These are phyloP conservation scores for Arctopsyche grandis DNA, from an alignment of 1,140 invertebrate genomes.

Conservation along the genomic window DNA sequence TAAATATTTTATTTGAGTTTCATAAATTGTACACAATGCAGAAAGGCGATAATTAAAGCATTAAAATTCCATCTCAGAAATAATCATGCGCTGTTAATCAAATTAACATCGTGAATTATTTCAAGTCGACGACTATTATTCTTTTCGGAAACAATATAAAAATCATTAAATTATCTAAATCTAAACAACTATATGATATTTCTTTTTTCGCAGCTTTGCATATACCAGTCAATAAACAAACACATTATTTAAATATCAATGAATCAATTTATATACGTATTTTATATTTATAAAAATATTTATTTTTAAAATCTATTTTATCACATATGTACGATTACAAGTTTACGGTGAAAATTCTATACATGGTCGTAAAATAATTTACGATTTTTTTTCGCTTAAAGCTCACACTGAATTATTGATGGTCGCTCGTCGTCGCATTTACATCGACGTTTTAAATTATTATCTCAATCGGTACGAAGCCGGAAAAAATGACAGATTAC, in stretches of 20 bases:
- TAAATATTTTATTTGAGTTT: constrained; percentile 25
- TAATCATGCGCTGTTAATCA: neutral
- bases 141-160: too few species aligned
- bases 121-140: too few species aligned
- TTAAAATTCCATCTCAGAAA: constrained; percentile 20
- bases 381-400: neutral
- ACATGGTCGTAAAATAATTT: constrained; percentile 9
- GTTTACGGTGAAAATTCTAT: neutral
- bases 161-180: too few species aligned
- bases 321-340: neutral
- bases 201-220: too few species aligned
- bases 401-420: constrained; percentile 27
- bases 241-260: too few species aligned
- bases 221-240: too few species aligned
- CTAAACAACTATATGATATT: too few species aligned
- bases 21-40: constrained; percentile 19
- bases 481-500: constrained; percentile 19
- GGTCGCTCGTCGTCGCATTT: neutral
- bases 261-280: too few species aligned
- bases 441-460: constrained; percentile 25
- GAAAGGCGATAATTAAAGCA: constrained; percentile 7
- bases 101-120: neutral
- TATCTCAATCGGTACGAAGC: constrained; percentile 19
- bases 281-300: too few species aligned
- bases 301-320: neutral